Conservation (phyloP, 2,888 invertebrate species). For the Pherbina coryleti region DNA sequence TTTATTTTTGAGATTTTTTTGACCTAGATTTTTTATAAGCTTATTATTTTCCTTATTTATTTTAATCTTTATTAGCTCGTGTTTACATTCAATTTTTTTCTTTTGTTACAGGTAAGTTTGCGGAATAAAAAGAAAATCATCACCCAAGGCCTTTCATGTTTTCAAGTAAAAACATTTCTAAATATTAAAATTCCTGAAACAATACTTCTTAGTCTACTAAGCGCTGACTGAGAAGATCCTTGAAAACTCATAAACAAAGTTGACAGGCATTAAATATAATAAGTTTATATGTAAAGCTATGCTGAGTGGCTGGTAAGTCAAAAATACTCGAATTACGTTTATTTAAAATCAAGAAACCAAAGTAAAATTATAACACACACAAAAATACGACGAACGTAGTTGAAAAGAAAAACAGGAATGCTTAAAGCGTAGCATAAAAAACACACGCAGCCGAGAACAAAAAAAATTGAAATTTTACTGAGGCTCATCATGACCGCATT, state of each 20-base stretch:
- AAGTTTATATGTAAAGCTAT: neutral
- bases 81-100: no score
- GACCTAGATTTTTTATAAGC: no score
- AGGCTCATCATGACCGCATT: neutral
- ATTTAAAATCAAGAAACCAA: neutral
- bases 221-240: neutral
- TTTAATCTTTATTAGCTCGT: no score
- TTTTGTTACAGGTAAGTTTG: no score
- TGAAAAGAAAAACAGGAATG: neutral
- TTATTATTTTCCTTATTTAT: no score
- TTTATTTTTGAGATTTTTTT: no score
- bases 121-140: no score
- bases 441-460: neutral
- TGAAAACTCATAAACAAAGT: neutral
- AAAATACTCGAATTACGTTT: neutral
- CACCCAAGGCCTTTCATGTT: no score
- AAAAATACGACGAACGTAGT: neutral
- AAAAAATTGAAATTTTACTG: neutral
- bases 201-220: neutral
- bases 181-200: no score
- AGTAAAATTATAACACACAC: neutral
- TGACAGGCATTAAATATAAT: neutral
- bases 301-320: neutral
- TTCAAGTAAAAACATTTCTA: no score
- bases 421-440: neutral